Percentiles rank a stretch among this genome's conserved stretches.
phyloP scores from a whole-genome alignment of 2,888 invertebrate genomes.

The Lasioglossum oenotherae region DNA sequence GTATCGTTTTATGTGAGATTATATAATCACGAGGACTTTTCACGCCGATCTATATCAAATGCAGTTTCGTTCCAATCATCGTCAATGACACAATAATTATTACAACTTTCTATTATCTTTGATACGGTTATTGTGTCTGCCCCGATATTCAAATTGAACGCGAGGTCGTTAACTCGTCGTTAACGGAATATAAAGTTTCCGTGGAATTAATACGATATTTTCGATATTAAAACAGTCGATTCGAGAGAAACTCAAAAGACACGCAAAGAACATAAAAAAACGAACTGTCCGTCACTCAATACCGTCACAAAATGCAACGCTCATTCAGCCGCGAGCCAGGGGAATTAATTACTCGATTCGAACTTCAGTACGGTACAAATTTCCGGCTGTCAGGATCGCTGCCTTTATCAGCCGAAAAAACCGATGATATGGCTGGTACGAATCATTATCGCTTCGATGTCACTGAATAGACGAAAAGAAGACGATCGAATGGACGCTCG shows the following conservation, averaged over 20 bases:
- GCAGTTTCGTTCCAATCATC: neutral
- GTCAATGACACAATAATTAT: neutral
- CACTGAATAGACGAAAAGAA: neutral
- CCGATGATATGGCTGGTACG: neutral
- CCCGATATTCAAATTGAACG: neutral
- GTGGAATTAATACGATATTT: neutral
- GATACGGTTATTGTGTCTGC: neutral
- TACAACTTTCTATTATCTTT: neutral
- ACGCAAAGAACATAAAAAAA: neutral
- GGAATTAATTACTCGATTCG: conserved; percentile 42
- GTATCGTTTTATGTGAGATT: neutral
- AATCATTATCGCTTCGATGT: neutral
- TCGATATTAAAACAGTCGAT: neutral
- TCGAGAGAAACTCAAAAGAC: too few relatives aligned
- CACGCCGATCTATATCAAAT: neutral
- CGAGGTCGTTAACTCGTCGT: neutral
- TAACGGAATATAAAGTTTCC: neutral
- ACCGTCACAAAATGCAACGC: conserved; percentile 35
- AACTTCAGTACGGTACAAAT: conserved; percentile 24
- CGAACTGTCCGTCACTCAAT: conserved; percentile 37
- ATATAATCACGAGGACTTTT: neutral
- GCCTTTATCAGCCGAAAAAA: conserved; percentile 11
- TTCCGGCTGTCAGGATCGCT: conserved; percentile 23
- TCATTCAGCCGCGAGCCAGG: neutral
- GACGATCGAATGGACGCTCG: neutral